Percentiles rank a stretch among this genome's conserved stretches.
Evolutionary conservation across 2,797 vertebrate species (phyloP).

Genomic region (Anguilla obscura): DNA sequence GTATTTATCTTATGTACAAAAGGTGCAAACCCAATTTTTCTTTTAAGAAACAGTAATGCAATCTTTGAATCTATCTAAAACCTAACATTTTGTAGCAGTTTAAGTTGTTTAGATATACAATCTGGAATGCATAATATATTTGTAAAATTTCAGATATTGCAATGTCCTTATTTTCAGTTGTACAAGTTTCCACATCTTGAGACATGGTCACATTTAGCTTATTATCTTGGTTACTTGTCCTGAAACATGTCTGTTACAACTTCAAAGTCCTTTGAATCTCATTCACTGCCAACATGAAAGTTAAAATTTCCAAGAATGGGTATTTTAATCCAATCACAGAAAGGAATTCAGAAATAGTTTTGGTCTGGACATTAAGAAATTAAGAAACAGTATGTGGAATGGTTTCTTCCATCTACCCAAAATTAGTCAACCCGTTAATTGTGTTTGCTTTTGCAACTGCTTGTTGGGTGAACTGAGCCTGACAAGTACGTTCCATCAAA

Average conservation of each 20-base stretch:
- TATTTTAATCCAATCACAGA: background rate
- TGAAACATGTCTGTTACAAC: background rate
- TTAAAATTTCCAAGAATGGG: background rate
- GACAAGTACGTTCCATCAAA: background rate
- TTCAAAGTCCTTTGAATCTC: background rate
- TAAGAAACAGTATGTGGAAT: background rate
- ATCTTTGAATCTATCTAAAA: background rate
- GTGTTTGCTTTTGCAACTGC: constrained; percentile 36
- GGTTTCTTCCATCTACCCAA: background rate
- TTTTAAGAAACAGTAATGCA: background rate
- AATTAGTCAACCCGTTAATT: constrained; percentile 13
- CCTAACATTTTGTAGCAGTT: background rate
- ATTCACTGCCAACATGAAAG: background rate
- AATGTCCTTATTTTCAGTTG: background rate
- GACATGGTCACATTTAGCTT: background rate
- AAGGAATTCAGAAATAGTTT: background rate
- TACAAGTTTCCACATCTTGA: background rate
- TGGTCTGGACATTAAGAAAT: background rate
- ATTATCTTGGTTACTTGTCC: background rate
- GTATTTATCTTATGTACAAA: background rate
- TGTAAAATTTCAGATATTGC: background rate
- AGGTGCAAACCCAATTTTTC: background rate
- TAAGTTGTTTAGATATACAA: background rate
- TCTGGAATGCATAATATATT: background rate
- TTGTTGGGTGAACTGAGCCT: background rate